phyloP scores from a whole-genome alignment of 2,113 vertebrate species.

The Vombatus ursinus region DNA sequence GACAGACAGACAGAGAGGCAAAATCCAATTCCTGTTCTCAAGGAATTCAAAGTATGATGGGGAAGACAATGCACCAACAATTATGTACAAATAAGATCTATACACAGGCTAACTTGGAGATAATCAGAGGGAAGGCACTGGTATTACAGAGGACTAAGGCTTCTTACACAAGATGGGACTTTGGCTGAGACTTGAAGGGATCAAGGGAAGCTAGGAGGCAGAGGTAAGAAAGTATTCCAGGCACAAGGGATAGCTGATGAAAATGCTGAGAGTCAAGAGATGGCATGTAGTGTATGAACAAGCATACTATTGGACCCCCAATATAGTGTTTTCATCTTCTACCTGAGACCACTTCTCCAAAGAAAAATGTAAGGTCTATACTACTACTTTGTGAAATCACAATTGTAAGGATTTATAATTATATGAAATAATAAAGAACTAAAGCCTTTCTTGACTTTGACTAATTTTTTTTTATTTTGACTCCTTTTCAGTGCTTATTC shows the following conservation, averaged over 20 bases:
- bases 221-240: not conserved
- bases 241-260: not conserved
- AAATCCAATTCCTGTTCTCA: not conserved
- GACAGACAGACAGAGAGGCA: too few species aligned
- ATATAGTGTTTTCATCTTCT: not conserved
- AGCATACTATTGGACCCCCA: not conserved
- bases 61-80: not conserved
- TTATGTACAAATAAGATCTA: not conserved
- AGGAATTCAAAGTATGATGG: not conserved
- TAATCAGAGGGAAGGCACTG: not conserved
- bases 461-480: not conserved
- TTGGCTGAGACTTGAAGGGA: not conserved
- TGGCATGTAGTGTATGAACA: not conserved
- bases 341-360: slow-evolving; percentile 21
- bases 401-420: slow-evolving; percentile 39
- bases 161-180: not conserved
- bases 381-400: slow-evolving; percentile 27
- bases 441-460: slow-evolving; percentile 8
- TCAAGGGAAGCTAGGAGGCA: not conserved
- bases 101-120: not conserved
- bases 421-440: slow-evolving; percentile 7
- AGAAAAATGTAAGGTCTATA: slow-evolving; percentile 26
- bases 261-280: not conserved
- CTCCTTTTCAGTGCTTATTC: slow-evolving; percentile 48
- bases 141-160: not conserved